phyloP scores from a whole-genome alignment of 2,888 invertebrate species.

The Hesperia comma region DNA sequence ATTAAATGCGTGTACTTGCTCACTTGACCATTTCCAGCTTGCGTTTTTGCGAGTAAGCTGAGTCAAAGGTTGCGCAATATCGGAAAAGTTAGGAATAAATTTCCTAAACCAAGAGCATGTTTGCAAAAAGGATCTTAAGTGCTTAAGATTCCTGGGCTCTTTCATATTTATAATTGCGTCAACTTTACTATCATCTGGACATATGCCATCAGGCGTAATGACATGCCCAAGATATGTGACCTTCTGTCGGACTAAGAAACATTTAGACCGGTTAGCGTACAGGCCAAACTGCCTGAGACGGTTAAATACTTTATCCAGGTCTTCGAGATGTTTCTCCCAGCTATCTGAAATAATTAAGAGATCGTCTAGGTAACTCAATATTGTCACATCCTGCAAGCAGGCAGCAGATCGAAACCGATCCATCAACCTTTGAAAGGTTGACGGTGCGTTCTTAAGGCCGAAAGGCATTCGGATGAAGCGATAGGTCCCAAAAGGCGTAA shows the following conservation, averaged over 20 bases:
- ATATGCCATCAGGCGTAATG: constrained; percentile 41
- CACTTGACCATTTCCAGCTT: constrained; percentile 47
- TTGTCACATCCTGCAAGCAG: constrained; percentile 40
- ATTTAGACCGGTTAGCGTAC: constrained; percentile 48
- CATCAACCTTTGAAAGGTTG: constrained; percentile 51
- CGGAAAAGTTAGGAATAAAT: constrained; percentile 46
- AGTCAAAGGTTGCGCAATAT: constrained; percentile 50
- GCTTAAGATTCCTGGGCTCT: constrained; percentile 39
- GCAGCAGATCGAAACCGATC: constrained; percentile 43
- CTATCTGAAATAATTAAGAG: constrained; percentile 47
- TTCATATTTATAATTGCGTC: constrained; percentile 40
- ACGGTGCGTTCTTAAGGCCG: constrained; percentile 51
- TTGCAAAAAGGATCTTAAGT: constrained; percentile 44
- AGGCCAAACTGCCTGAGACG: constrained; percentile 46
- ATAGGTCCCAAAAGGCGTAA: constrained; percentile 50
- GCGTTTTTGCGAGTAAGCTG: constrained; percentile 48
- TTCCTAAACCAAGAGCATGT: constrained; percentile 54
- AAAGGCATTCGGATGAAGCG: constrained; percentile 53
- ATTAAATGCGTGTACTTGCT: constrained; percentile 36
- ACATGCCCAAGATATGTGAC: constrained; percentile 44
- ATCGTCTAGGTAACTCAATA: constrained; percentile 53
- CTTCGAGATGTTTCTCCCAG: constrained; percentile 45
- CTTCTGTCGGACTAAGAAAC: constrained; percentile 39
- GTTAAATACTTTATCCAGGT: constrained; percentile 47
- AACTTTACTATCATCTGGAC: constrained; percentile 42